Conservation (phyloP, 2,113 vertebrate genomes). For the Xiphophorus couchianus region DNA sequence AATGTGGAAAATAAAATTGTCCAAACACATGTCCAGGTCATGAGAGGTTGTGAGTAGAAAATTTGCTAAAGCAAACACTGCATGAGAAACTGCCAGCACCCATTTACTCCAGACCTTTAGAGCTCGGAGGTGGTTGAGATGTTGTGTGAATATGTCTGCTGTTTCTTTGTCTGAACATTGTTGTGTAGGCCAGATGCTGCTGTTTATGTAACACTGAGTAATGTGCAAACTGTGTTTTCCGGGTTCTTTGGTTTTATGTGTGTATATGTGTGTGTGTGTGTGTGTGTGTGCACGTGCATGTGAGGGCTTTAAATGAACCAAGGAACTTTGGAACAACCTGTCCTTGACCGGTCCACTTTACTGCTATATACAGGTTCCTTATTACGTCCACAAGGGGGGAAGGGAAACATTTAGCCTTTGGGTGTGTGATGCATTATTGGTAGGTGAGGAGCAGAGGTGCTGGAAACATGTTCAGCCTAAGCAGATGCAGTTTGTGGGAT, state of each 20-base stretch:
- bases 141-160: neutral
- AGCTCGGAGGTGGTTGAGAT: neutral
- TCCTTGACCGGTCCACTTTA: slow-evolving; percentile 44
- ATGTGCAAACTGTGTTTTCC: slow-evolving; percentile 26
- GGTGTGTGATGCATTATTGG: slow-evolving; percentile 4
- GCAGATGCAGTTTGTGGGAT: slow-evolving; percentile 15
- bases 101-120: neutral
- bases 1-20: no score
- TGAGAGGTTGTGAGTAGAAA: neutral
- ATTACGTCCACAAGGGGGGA: slow-evolving; percentile 7
- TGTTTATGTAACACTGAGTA: neutral
- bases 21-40: no score
- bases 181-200: neutral
- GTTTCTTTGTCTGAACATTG: neutral
- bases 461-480: neutral
- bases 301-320: slow-evolving; percentile 34
- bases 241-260: neutral
- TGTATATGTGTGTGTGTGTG: slow-evolving; percentile 8
- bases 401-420: neutral
- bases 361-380: slow-evolving; percentile 44
- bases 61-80: neutral
- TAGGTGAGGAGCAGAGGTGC: neutral
- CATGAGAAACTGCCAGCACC: neutral
- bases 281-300: neutral
- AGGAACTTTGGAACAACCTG: slow-evolving; percentile 37